Conservation (phyloP, 2,888 invertebrate species). For the Leucozona laternaria region DNA sequence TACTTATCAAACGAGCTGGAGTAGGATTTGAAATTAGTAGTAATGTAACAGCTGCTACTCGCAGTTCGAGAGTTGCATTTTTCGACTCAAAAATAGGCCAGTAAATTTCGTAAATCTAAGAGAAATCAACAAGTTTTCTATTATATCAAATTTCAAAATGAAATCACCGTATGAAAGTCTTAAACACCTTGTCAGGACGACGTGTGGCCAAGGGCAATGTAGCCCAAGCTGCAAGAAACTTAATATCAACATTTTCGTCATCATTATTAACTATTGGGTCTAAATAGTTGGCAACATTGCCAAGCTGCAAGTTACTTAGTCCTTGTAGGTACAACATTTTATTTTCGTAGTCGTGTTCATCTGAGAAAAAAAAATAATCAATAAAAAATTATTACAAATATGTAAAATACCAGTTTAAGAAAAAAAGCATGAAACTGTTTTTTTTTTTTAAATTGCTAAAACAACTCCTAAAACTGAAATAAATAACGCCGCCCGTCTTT, state of each 20-base stretch:
- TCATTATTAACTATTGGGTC: conserved; percentile 86
- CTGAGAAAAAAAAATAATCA: conserved; percentile 80
- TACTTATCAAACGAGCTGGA: conserved; percentile 87
- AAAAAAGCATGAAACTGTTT: too few species aligned
- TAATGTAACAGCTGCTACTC: conserved; percentile 87
- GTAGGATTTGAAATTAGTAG: conserved; percentile 87
- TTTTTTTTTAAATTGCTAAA: too few species aligned
- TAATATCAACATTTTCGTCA: conserved; percentile 82
- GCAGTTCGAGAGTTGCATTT: conserved; percentile 87
- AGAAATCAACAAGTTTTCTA: background rate
- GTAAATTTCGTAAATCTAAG: conserved; percentile 86
- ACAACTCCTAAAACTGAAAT: too few species aligned
- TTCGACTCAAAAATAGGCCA: conserved; percentile 89
- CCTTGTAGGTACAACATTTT: conserved; percentile 90
- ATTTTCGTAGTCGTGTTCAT: conserved; percentile 87
- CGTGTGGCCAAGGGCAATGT: conserved; percentile 85
- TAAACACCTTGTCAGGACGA: conserved; percentile 84
- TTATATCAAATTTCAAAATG: background rate
- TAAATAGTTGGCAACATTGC: conserved; percentile 85
- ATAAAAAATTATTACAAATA: background rate
- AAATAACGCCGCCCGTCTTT: too few species aligned
- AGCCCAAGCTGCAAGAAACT: conserved; percentile 89
- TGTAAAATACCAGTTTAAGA: too few species aligned
- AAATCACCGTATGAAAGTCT: background rate
- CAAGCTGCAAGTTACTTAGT: conserved; percentile 87